Evolutionary conservation across 2,888 invertebrate species (phyloP), one percentile per base, ranked within the genome.

Genomic region (Cremastinae sp.): DNA sequence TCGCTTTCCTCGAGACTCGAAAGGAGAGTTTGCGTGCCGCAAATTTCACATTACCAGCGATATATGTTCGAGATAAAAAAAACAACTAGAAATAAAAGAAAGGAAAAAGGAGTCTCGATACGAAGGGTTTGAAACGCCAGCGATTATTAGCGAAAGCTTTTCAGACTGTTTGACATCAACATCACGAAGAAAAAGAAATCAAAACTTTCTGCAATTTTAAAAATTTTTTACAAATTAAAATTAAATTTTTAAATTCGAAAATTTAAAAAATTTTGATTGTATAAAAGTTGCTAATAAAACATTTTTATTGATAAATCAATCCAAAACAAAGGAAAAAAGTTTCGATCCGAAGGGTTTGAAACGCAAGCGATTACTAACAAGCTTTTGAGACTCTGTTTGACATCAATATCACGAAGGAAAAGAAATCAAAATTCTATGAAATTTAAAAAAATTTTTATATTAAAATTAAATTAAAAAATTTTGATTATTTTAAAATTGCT

Each of bases 21-120:
- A 2, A 5, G 5, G 28, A 39, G 58, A 41, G 58, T 41, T 58
- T 58, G 58, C 58, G 58, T 58, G 58, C 20, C 20, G 58, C 14
- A 58, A 58, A 58, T 58, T 58, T 58, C 58, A 20, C 37, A 58
- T 58, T 58, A 58, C 39, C 56, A 41, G 16, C 28, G 28, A 28
- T 28, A 28, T 56, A 18, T 56, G 39, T 56, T n/a, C 35, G 28
- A 8, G 53, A 53, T 28, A 35, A 53, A n/a, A 12, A 53, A 53
- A 35, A n/a, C n/a, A n/a, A n/a, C n/a, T n/a, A n/a, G n/a, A 53
- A 35, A 45, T 1, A 45, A 12, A 5, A 28, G 28, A 28, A 28
- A 2, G 2, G 28, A 28, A 28, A 5, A 18, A 49, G 18, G 18
- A 18, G 7, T 51, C 20, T 22, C 51, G 51, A 51, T 51, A 1